Base-by-base conservation (phyloP, 2,113 vertebrate species). In the Hippoglossus stenolepis region DNA sequence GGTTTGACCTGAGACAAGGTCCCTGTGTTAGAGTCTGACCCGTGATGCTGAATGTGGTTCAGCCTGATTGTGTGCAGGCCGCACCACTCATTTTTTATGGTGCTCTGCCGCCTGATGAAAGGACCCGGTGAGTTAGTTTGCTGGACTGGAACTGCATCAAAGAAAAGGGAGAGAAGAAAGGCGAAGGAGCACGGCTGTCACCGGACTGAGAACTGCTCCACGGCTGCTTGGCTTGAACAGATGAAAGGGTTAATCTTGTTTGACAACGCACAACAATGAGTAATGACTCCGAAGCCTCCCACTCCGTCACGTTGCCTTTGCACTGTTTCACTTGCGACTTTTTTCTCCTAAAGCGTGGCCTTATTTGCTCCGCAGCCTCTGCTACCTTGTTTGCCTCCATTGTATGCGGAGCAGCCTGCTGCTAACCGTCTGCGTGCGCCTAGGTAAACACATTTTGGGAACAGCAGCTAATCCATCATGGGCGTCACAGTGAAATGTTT, bases 171-270 rank as follows among this genome's bases (percentile, higher is more conserved):
- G 80, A 85, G 72, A 82, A 83, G 87, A 85, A 89, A 88, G 79
- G 70, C 21, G 54, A 75, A 40, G 2, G 24, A 75, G 66, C 45
- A 49, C 3, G 40, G 59, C 73, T 79, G 83, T 80, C 86, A 76
- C 60, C 63, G 67, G 54, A 76, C 86, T 84, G 86, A 86, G 70
- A 86, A 73, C 64, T 47, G 79, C 71, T 76, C 77, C n/a, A 2
- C 11, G 80, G 78, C 77, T 70, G 84, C 82, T 72, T 54, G 69
- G 73, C 65, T 68, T 24, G 40, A 84, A 85, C 59, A 80, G 85
- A 90, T 84, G 89, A 92, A 89, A 82, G 87, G 87, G 89, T 91
- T 90, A 84, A 91, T 87, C 38, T 81, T 59, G 62, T 80, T 77
- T 85, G 91, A 88, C 89, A 82, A 79, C 78, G 75, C 64, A 70